A percentile compares a stretch with the other conserved stretches of the same genome.
Conservation (phyloP, 2,888 invertebrate species). For the Anthophora plumipes region DNA sequence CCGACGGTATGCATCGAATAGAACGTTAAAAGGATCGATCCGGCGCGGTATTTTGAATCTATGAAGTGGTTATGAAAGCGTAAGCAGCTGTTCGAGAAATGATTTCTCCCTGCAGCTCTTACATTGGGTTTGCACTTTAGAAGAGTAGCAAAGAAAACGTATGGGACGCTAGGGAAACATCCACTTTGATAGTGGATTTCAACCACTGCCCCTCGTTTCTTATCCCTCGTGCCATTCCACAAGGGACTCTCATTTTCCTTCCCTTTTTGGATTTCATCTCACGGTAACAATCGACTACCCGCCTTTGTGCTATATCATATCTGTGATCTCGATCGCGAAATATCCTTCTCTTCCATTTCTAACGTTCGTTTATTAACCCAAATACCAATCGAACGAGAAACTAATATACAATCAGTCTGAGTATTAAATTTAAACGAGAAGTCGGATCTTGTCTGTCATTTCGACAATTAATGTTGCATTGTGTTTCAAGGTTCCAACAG, state of each 20-base stretch:
- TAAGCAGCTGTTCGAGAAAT: conserved; percentile 61
- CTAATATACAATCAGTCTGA: too few relatives aligned
- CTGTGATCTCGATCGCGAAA: conserved; percentile 43
- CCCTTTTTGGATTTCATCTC: conserved; percentile 28
- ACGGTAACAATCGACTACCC: conserved; percentile 61
- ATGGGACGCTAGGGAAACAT: conserved; percentile 77
- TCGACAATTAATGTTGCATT: too few relatives aligned
- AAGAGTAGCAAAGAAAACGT: conserved; percentile 75
- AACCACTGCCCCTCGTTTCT: conserved; percentile 52
- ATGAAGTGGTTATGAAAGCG: conserved; percentile 68
- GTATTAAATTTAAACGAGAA: too few relatives aligned
- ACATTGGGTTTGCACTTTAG: conserved; percentile 74
- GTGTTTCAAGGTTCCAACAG: too few relatives aligned
- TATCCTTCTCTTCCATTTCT: background rate
- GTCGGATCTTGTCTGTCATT: too few relatives aligned
- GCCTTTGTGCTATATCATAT: conserved; percentile 50
- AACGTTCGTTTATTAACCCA: too few relatives aligned
- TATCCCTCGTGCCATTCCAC: conserved; percentile 41
- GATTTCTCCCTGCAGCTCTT: conserved; percentile 42
- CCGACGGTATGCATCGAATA: background rate
- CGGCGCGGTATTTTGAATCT: conserved; percentile 57
- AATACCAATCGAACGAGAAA: too few relatives aligned
- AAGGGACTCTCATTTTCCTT: conserved; percentile 30
- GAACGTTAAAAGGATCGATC: conserved; percentile 48
- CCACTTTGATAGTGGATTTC: conserved; percentile 77